A percentile compares a stretch with the other conserved stretches of the same genome.
These are phyloP conservation scores for Habropoda laboriosa DNA, from an alignment of 1,140 invertebrate species.

Conservation along the genomic window DNA sequence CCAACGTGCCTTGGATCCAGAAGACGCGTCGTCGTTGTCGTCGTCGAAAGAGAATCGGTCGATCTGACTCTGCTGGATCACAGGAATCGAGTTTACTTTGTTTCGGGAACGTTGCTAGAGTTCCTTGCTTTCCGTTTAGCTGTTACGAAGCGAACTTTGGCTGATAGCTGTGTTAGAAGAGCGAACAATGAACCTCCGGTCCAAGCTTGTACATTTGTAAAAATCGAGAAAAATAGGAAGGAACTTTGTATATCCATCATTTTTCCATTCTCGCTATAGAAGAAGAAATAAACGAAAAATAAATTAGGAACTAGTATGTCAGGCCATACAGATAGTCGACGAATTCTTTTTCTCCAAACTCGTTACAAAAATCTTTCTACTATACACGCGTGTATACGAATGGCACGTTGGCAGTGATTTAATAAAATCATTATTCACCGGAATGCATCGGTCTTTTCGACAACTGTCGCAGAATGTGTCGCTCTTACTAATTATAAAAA, in stretches of 20 bases:
- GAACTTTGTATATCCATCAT: no score
- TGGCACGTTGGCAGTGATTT: background rate
- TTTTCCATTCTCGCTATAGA: no score
- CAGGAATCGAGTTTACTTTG: background rate
- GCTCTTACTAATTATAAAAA: no score
- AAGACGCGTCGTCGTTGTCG: no score
- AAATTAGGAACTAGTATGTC: background rate
- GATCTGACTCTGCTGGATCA: background rate
- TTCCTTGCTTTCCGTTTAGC: background rate
- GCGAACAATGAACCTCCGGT: no score
- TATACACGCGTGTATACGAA: no score
- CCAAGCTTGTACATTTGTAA: no score
- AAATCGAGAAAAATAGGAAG: no score
- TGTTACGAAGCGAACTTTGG: background rate
- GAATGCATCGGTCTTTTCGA: background rate
- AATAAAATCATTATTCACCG: background rate
- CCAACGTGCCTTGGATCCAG: background rate
- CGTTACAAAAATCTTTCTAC: background rate
- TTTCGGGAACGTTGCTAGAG: no score
- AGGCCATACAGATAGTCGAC: background rate
- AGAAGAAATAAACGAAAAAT: no score
- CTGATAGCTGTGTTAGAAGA: background rate
- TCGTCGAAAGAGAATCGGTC: slow-evolving; percentile 8
- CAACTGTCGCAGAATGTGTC: no score
- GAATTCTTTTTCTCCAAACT: slow-evolving; percentile 13